phyloP scores from a whole-genome alignment of 2,888 invertebrate species.

The Neoitamus cyanurus region DNA sequence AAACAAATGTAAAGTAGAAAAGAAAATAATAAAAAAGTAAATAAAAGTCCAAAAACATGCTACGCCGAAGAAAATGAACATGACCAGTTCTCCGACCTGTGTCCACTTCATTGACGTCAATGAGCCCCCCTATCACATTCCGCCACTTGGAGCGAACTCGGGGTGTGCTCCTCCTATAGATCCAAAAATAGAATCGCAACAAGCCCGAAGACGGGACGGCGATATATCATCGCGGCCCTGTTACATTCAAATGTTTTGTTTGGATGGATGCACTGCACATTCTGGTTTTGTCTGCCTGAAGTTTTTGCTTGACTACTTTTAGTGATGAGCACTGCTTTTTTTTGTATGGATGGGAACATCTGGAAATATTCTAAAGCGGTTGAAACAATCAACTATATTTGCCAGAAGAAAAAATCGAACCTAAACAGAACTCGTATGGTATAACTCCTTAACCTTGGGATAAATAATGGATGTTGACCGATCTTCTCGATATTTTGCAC shows the following conservation, averaged over 20 bases:
- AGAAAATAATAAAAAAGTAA: not conserved
- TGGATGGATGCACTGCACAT: not conserved
- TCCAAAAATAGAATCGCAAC: not conserved
- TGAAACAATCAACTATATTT: not conserved
- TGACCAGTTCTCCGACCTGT: slow-evolving; percentile 5
- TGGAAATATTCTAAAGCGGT: not conserved
- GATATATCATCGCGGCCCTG: not conserved
- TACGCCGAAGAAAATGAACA: not conserved
- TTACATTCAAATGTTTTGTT: not conserved
- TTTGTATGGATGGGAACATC: not conserved
- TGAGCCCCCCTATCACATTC: slow-evolving; percentile 1
- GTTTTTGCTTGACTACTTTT: not conserved
- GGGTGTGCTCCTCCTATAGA: not conserved
- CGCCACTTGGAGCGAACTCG: not conserved
- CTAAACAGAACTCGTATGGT: not conserved
- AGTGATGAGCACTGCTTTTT: not conserved
- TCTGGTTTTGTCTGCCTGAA: no score
- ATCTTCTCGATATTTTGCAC: no score
- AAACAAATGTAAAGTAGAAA: not conserved
- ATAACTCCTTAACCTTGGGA: not conserved
- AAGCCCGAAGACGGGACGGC: not conserved
- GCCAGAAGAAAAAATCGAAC: not conserved
- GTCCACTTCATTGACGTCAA: slow-evolving; percentile 24
- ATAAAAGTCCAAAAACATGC: not conserved
- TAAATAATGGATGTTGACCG: not conserved